Conservation (phyloP, 1,140 invertebrate species). For the Battus philenor region DNA sequence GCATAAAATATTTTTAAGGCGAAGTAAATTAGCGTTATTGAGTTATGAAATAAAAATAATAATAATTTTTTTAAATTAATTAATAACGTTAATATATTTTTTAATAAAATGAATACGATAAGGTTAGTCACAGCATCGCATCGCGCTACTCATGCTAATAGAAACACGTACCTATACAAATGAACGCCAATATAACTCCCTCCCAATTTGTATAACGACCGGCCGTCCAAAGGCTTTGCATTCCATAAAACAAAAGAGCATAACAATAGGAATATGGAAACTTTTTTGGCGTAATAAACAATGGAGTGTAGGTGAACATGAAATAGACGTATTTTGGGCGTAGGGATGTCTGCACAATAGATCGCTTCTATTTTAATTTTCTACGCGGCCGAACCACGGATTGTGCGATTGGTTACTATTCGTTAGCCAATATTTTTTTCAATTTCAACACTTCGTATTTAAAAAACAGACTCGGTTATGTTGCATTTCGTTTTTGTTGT, state of each 20-base stretch:
- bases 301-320: conserved; percentile 62
- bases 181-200: conserved; percentile 42
- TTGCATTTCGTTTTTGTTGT: conserved; percentile 4
- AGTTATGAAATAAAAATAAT: too few relatives aligned
- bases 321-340: conserved; percentile 57
- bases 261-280: conserved; percentile 60
- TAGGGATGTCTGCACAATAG: conserved; percentile 35
- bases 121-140: conserved; percentile 8
- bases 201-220: conserved; percentile 56
- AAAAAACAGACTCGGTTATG: background rate
- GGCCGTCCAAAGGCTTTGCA: conserved; percentile 51
- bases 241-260: conserved; percentile 69
- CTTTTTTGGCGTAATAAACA: conserved; percentile 67
- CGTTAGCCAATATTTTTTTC: conserved; percentile 16
- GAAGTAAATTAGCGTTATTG: too few relatives aligned
- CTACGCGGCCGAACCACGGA: conserved; percentile 2
- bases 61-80: too few relatives aligned
- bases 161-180: conserved; percentile 34
- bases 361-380: conserved; percentile 18
- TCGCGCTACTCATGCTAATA: conserved; percentile 3
- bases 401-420: conserved; percentile 12
- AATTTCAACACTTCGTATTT: conserved; percentile 16
- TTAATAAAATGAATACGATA: conserved; percentile 1
- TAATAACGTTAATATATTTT: too few relatives aligned
- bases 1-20: too few relatives aligned